Evolutionary conservation across 2,888 invertebrate species (phyloP), one percentile per base, ranked within the genome.

Genomic region (Chrysodeixis includens): DNA sequence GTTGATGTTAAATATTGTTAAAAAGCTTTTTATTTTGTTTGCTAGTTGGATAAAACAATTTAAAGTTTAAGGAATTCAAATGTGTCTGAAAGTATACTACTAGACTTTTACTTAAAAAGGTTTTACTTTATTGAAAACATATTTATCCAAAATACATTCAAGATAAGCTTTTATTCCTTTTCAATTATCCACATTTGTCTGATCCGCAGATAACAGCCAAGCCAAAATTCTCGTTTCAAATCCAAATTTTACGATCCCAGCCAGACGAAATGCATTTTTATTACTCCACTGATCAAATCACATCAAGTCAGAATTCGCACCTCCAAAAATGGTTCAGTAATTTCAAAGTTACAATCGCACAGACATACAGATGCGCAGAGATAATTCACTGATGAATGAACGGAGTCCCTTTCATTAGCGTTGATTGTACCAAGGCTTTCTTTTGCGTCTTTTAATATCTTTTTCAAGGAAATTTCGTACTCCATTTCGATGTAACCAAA

Each of bases 401-500:
- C 81, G 79, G 67, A 76, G 77, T 74, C 70, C 70, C 80, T 81
- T 89, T 91, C 90, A 90, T 91, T 90, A 91, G 79, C 80, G 66
- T 81, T 90, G 90, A 90, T 90, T 90, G 90, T 88, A 52, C 40
- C 51, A 55, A 61, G 35, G 30, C 8, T 46, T 58, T 60, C 10
- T 46, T 30, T 73, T 51, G 49, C 16, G n/a, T 35, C 46, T 1
- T 10, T 68, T 63, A 59, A 53, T 58, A 56, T 44, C 53, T 56
- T 70, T 70, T 49, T 49, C 9, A 53, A 53, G 12, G 40, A 35
- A 55, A 49, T 55, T 62, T 76, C 59, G 51, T 22, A 61, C 66
- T 59, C 53, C 57, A 66, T 62, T 66, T 44, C 32, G 68, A 54
- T 60, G 30, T 30, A 32, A 56, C 65, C 69, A 77, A 79, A 79